phyloP scores from a whole-genome alignment of 2,888 invertebrate species.

The Lasioglossum malachurum region DNA sequence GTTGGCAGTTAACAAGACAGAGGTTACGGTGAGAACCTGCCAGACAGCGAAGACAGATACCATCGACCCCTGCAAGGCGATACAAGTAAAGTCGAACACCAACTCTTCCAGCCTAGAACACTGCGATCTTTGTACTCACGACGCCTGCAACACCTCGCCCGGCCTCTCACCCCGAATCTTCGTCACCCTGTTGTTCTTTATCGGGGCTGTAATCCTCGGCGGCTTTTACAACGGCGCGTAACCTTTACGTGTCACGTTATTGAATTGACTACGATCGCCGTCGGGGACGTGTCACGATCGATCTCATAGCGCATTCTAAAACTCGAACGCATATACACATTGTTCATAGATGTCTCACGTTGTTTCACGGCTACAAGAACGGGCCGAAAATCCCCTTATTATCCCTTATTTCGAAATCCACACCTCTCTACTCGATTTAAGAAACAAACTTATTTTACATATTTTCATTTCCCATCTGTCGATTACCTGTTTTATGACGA shows the following conservation, averaged over 20 bases:
- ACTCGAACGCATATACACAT: conserved; percentile 19
- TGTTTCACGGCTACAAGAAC: conserved; percentile 11
- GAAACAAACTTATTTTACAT: not conserved
- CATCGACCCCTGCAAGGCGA: conserved; percentile 76
- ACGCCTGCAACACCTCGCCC: conserved; percentile 76
- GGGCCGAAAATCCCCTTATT: not conserved
- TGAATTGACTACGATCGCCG: conserved; percentile 37
- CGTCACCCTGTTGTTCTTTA: conserved; percentile 63
- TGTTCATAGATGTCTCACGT: not conserved
- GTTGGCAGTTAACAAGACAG: conserved; percentile 29
- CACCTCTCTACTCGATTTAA: not conserved
- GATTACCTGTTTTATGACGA: not conserved
- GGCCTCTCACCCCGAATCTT: conserved; percentile 63
- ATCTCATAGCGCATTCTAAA: conserved; percentile 40
- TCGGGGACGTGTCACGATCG: conserved; percentile 22
- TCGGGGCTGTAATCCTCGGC: conserved; percentile 66
- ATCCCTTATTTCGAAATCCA: not conserved
- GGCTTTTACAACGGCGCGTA: conserved; percentile 72
- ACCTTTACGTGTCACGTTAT: conserved; percentile 53
- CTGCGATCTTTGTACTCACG: conserved; percentile 76
- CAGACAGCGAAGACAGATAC: conserved; percentile 75
- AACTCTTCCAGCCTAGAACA: conserved; percentile 40
- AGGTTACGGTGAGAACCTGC: conserved; percentile 72
- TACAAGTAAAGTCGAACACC: conserved; percentile 54
- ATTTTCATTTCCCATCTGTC: not conserved